Evolutionary conservation across 2,797 vertebrate species (phyloP), one percentile per base, ranked within the genome.

Genomic region (Schizothorax lantsangensis): DNA sequence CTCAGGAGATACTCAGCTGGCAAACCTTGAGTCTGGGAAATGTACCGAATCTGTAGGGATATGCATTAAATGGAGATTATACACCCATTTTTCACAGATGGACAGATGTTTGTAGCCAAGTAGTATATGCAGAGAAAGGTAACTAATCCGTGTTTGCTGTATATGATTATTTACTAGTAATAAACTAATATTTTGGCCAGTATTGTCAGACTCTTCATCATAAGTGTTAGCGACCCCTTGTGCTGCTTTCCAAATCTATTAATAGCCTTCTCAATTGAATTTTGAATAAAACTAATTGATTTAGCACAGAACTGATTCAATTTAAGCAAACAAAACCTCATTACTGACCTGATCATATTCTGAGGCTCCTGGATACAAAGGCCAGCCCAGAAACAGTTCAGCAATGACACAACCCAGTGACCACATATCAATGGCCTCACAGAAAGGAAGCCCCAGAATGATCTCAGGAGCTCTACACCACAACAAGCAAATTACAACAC

Each of bases 351-450:
- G 98, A 89, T 99, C 98, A 0, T 99, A 99, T 92, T 99, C 98
- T 1, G 98, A 99, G 85, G 98, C 98, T 75, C 98, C 98, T 1
- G 98, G 98, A 90, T 99, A 99, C 23, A 99, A 96, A 38, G 98
- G 98, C 98, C 98, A 99, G 45, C 98, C 98, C 91, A 99, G 93
- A 83, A 99, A 99, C 86, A 99, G 95, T 91, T 99, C 98, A 3
- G 98, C 98, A 64, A 99, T 99, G 90, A 99, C 98, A 88, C 98
- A 99, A 85, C 98, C 98, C 94, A 99, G 85, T 0, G 98, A 99
- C 98, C 98, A 99, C 98, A 99, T 99, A 93, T 99, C 98, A 89
- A 99, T 99, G 45, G 98, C 98, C 93, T 99, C 98, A 84, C 97
- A 99, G 95, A 99, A 99, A 0, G 98, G 98, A 73, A 99, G 95